Conservation (phyloP, 2,888 invertebrate genomes). For the Rhaphigaster nebulosa region DNA sequence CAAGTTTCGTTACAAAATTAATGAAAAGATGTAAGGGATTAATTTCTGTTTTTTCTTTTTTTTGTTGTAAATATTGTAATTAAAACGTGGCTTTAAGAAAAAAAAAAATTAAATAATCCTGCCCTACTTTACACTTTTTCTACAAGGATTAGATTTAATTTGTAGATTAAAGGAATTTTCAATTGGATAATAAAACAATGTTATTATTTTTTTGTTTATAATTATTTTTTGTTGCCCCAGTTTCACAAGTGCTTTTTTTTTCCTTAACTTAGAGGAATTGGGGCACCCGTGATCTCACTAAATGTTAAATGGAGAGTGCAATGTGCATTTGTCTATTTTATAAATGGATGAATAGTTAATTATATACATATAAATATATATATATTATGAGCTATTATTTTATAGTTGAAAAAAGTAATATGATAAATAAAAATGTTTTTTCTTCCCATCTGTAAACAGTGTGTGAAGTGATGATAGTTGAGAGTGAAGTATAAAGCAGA, state of each 20-base stretch:
- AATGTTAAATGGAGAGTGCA: conserved; percentile 62
- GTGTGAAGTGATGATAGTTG: conserved; percentile 52
- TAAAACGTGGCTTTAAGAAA: conserved; percentile 61
- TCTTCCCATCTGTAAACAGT: conserved; percentile 58
- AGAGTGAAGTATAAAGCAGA: conserved; percentile 43
- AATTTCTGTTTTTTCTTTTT: conserved; percentile 47
- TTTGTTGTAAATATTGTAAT: conserved; percentile 64
- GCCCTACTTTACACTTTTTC: conserved; percentile 66
- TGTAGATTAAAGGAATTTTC: conserved; percentile 60
- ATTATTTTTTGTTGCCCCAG: conserved; percentile 58
- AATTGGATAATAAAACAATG: conserved; percentile 58
- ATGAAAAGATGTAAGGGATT: conserved; percentile 51
- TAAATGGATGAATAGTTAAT: conserved; percentile 64
- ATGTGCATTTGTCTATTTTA: conserved; percentile 64
- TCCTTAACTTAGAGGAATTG: conserved; percentile 53
- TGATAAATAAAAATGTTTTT: conserved; percentile 50
- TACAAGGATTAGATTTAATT: conserved; percentile 64
- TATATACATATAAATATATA: conserved; percentile 59
- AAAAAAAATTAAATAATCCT: conserved; percentile 64
- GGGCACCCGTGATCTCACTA: conserved; percentile 63
- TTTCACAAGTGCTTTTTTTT: conserved; percentile 60
- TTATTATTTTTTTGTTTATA: conserved; percentile 53
- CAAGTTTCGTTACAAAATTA: conserved; percentile 54
- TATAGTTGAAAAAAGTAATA: conserved; percentile 58
- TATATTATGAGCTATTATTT: conserved; percentile 58